Evolutionary conservation across 2,113 vertebrate species (phyloP).

Genomic region (rabbit (Oryctolagus cuniculus)): mOryCun1.1 NC_091436.1:32352001-32352500

Average conservation of each 20-base stretch:
- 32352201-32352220: slow-evolving; percentile 22
- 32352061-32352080: background rate
- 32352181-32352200: background rate
- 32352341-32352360: background rate
- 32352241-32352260: slow-evolving; percentile 7
- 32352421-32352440: slow-evolving; percentile 6
- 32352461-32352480: background rate
- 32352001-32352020: background rate
- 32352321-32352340: slow-evolving; percentile 51
- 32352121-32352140: background rate
- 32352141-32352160: background rate
- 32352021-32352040: background rate
- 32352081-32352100: background rate
- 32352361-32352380: slow-evolving; percentile 42
- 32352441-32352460: slow-evolving; percentile 4
- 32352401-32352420: slow-evolving; percentile 59
- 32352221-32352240: slow-evolving; percentile 19
- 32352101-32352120: background rate
- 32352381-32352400: slow-evolving; percentile 62
- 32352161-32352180: slow-evolving; percentile 7
- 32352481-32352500: slow-evolving; percentile 43
- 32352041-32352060: background rate
- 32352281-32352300: background rate
- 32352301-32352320: too few species aligned
- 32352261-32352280: slow-evolving; percentile 30